phyloP scores from a whole-genome alignment of 2,113 vertebrate species.

The Siniperca knerii region DNA sequence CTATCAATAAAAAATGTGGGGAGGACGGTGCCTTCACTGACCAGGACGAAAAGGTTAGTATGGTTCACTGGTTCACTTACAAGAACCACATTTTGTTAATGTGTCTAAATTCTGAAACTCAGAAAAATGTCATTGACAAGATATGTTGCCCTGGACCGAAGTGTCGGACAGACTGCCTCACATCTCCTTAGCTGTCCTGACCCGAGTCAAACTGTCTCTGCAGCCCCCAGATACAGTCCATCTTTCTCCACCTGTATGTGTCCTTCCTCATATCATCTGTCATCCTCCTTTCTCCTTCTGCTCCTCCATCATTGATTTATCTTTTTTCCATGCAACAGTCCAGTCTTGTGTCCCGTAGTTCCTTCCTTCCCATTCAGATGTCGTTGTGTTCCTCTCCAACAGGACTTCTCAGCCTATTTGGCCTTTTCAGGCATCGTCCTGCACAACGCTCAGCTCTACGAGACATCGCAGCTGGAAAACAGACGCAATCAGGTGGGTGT shows the following conservation, averaged over 20 bases:
- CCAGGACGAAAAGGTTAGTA: conserved; percentile 95
- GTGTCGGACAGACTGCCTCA: not conserved
- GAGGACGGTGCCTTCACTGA: conserved; percentile 92
- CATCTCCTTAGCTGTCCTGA: not conserved
- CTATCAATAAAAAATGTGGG: conserved; percentile 97
- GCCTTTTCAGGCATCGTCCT: conserved; percentile 98
- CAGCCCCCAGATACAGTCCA: not conserved
- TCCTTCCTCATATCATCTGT: conserved; percentile 21
- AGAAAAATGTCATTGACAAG: not conserved
- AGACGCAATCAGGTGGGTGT: conserved; percentile 91
- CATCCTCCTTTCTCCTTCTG: not conserved
- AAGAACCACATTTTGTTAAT: too few relatives aligned
- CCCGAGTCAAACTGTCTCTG: not conserved
- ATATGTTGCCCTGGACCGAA: not conserved
- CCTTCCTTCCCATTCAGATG: not conserved
- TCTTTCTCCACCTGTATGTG: not conserved
- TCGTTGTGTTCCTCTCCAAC: conserved; percentile 23
- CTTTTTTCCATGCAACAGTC: not conserved
- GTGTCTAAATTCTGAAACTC: not conserved
- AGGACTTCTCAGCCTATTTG: conserved; percentile 97
- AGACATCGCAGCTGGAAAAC: conserved; percentile 96
- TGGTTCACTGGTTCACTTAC: not conserved
- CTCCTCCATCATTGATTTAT: conserved; percentile 14
- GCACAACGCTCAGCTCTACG: conserved; percentile 96
- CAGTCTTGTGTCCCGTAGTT: not conserved